Evolutionary conservation across 2,797 vertebrate genomes (phyloP), one percentile per base, ranked within the genome.

Genomic region (Channallabes apus): DNA sequence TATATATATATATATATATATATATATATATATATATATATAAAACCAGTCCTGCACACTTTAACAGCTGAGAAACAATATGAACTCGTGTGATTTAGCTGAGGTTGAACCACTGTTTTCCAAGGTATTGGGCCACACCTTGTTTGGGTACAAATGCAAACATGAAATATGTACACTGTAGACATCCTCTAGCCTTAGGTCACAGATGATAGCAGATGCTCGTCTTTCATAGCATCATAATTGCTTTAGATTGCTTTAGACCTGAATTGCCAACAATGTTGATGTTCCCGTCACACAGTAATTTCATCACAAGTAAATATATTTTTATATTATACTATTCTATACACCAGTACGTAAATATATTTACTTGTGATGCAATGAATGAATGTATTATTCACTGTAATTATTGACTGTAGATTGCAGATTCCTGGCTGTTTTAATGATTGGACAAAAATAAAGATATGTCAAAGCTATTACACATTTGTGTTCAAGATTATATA

Each of bases 401-500:
- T n/a, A n/a, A n/a, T n/a, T n/a, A n/a, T n/a, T n/a, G n/a, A n/a
- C n/a, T n/a, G n/a, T n/a, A n/a, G n/a, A n/a, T n/a, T n/a, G n/a
- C n/a, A n/a, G 11, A 22, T 54, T 64, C 62, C 18, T 51, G n/a
- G 29, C n/a, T 14, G 29, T 67, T 67, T 54, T 22, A 51, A 2
- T 80, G 61, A 65, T 51, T 67, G 62, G n/a, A 20, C 18, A 81
- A 56, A 67, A 80, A 32, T 20, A 24, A 32, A 67, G 27, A 41
- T 0, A 4, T 51, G 41, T 67, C 35, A 85, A 71, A 54, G 29
- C 41, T 51, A 67, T 29, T 11, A 17, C 4, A 1, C 35, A 54
- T 54, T 67, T 83, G 17, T 32, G 11, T 32, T 54, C 18, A 71
- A 51, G 54, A 81, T 85, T 64, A 75, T 22, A 58, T 41, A 67